These are phyloP conservation scores for Diabrotica virgifera DNA, from an alignment of 1,140 invertebrate species.

Conservation along the genomic window DNA sequence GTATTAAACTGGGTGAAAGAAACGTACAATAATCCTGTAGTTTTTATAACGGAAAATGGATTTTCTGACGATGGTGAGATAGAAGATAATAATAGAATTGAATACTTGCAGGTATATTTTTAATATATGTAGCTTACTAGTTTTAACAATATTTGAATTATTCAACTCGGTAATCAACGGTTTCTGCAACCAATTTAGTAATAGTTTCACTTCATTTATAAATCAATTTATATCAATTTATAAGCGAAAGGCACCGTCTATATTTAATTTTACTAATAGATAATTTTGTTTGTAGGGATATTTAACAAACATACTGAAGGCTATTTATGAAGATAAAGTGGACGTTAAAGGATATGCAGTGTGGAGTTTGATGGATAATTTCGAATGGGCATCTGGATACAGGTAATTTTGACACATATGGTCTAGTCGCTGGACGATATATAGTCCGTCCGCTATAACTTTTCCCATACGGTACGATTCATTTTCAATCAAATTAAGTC, in stretches of 20 bases:
- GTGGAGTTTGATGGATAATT: constrained; percentile 78
- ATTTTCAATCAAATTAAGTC: too few species aligned
- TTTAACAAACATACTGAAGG: constrained; percentile 61
- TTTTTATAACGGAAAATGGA: constrained; percentile 62
- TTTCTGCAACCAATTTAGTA: background rate
- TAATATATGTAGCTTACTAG: background rate
- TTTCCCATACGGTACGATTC: too few species aligned
- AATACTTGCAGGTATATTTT: constrained; percentile 28
- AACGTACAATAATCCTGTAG: constrained; percentile 53
- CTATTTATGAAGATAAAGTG: constrained; percentile 59
- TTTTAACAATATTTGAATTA: background rate
- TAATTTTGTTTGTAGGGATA: constrained; percentile 51
- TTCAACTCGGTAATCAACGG: too few species aligned
- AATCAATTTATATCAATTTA: too few species aligned
- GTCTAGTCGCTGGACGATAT: background rate
- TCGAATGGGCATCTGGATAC: constrained; percentile 69
- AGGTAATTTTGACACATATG: constrained; percentile 51
- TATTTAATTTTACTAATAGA: too few species aligned
- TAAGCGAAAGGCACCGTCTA: too few species aligned
- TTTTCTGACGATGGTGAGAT: constrained; percentile 48
- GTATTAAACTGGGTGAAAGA: constrained; percentile 65
- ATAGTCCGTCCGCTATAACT: too few species aligned
- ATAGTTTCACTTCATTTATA: background rate
- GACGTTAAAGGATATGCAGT: constrained; percentile 64
- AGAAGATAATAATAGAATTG: constrained; percentile 52